Percentiles rank a stretch among this genome's conserved stretches.
These are phyloP conservation scores for Leuciscus idus DNA, from an alignment of 2,113 vertebrate genomes.

Conservation along the genomic window DNA sequence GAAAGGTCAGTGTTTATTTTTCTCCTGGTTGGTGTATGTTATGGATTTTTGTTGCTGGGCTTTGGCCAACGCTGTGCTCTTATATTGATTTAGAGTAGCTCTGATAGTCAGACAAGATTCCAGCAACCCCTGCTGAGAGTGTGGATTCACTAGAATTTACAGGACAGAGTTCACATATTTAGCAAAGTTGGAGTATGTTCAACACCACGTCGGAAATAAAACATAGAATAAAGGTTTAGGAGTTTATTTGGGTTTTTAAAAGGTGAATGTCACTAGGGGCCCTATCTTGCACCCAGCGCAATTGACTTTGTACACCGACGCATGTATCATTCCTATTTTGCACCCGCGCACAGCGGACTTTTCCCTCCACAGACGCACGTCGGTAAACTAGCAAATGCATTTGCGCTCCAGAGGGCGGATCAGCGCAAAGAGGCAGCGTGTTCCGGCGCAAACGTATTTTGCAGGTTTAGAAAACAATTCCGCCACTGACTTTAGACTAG, in stretches of 20 bases:
- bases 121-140: slow-evolving; percentile 30
- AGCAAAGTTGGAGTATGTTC: not conserved
- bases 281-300: no score
- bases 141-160: slow-evolving; percentile 4
- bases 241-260: not conserved
- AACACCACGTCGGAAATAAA: not conserved
- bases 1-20: slow-evolving; percentile 19
- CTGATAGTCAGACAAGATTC: not conserved
- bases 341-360: no score
- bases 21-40: slow-evolving; percentile 22
- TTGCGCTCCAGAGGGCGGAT: no score
- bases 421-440: no score
- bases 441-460: no score
- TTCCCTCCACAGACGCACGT: no score
- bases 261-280: not conserved
- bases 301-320: no score
- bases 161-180: not conserved
- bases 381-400: no score
- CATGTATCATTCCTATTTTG: no score
- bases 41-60: slow-evolving; percentile 12
- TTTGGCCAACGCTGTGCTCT: not conserved
- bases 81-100: not conserved
- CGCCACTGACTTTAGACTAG: no score
- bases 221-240: not conserved
- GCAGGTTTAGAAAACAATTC: no score